Conservation (phyloP, 2,113 vertebrate species). For the human region DNA sequence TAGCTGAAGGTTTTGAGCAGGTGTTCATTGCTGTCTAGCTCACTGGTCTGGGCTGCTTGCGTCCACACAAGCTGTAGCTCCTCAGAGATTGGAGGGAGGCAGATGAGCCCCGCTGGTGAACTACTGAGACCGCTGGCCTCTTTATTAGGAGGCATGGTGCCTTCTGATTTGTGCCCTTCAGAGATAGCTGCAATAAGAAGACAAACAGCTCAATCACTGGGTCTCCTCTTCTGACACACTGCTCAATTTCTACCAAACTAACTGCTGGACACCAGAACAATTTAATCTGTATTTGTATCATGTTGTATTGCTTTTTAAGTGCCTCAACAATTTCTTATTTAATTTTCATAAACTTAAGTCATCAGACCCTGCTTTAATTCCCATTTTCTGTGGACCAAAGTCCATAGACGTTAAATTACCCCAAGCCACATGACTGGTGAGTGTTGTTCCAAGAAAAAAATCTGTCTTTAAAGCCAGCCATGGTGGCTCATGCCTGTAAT, state of each 20-base stretch:
- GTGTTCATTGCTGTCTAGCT: conserved; percentile 90
- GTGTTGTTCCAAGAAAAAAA: conserved; percentile 15
- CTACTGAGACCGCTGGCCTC: conserved; percentile 70
- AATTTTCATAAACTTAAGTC: conserved; percentile 37
- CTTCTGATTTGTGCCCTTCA: conserved; percentile 53
- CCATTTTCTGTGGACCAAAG: background rate
- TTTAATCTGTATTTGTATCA: background rate
- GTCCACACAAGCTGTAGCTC: conserved; percentile 93
- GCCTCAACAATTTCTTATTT: conserved; percentile 29
- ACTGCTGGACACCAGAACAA: background rate
- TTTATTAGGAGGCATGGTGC: conserved; percentile 80
- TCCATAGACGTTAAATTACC: conserved; percentile 24
- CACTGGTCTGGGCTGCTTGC: conserved; percentile 91
- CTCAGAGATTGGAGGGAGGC: conserved; percentile 92
- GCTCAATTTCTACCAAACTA: conserved; percentile 41
- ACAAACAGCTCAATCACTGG: conserved; percentile 46
- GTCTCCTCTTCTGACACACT: background rate
- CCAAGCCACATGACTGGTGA: background rate
- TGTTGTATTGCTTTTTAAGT: conserved; percentile 38
- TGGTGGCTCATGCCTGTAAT: too few relatives aligned
- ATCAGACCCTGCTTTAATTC: background rate
- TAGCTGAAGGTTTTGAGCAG: conserved; percentile 92
- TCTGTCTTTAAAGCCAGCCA: background rate
- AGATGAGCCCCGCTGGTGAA: conserved; percentile 81
- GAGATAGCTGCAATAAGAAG: conserved; percentile 69